Conservation (phyloP, 2,113 vertebrate genomes). For the Tachuris rubrigastra region DNA sequence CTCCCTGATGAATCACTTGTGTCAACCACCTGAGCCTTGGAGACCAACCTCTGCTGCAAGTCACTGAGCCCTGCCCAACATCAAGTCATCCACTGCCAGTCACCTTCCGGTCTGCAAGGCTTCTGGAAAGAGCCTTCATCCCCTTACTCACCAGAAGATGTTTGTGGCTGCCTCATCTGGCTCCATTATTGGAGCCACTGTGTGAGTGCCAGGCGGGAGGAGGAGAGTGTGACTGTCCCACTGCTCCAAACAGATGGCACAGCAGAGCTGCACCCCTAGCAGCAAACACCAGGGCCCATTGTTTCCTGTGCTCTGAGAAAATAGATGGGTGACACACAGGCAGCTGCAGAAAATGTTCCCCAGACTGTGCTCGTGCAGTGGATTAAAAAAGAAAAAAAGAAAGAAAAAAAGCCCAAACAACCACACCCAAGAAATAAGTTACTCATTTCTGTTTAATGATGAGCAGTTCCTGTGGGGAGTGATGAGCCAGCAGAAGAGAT, state of each 20-base stretch:
- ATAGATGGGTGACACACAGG: background rate
- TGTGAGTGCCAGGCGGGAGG: background rate
- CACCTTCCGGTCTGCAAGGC: background rate
- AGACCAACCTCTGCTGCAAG: background rate
- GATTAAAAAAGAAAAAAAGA: background rate
- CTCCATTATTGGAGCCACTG: background rate
- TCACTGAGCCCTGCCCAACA: background rate
- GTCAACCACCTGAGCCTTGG: background rate
- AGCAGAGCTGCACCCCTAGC: background rate
- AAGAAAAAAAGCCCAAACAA: too few relatives aligned
- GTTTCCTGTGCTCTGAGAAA: background rate
- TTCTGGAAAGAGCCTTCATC: background rate
- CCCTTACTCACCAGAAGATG: too few relatives aligned
- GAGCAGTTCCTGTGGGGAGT: background rate
- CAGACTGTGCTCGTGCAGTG: background rate
- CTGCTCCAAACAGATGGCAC: background rate
- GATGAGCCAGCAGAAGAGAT: background rate
- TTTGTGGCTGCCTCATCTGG: background rate
- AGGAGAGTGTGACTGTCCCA: background rate
- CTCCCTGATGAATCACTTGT: background rate
- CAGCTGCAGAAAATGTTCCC: constrained; percentile 15
- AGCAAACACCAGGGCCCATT: background rate
- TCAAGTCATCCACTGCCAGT: background rate
- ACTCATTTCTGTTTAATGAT: background rate
- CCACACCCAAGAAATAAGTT: background rate